These are phyloP conservation scores for Caenorhabditis brenneri DNA, from an alignment of 1,140 invertebrate species.

Conservation along the genomic window DNA sequence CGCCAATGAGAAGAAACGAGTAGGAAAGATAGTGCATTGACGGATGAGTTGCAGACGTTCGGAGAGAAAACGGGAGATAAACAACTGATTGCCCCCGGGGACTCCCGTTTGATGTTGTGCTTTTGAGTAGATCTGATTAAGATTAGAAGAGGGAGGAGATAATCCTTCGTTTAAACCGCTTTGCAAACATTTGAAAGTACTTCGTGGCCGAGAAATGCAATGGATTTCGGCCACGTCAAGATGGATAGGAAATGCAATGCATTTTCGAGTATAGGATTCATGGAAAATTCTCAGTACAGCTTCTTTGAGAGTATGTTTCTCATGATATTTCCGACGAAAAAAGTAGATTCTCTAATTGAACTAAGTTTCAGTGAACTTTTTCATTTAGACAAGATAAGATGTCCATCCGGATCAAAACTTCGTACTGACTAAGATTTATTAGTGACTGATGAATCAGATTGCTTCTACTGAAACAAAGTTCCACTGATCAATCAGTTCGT, in stretches of 20 bases:
- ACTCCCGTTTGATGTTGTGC: background rate
- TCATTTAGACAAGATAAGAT: too few relatives aligned
- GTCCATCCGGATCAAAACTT: too few relatives aligned
- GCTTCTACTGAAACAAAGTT: too few relatives aligned
- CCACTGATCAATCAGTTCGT: background rate
- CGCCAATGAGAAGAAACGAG: conserved; percentile 12
- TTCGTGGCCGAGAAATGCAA: background rate
- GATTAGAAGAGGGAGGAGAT: background rate
- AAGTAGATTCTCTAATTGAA: too few relatives aligned
- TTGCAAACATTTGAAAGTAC: background rate
- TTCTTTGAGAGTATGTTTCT: too few relatives aligned
- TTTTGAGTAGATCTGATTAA: background rate
- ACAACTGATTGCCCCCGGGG: conserved; percentile 19
- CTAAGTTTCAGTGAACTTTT: too few relatives aligned
- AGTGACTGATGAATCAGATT: too few relatives aligned
- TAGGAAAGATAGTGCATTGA: background rate
- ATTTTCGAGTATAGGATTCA: background rate
- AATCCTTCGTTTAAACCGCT: background rate
- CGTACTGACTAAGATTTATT: too few relatives aligned
- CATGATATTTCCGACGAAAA: too few relatives aligned
- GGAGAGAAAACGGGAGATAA: background rate
- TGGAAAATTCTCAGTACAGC: background rate
- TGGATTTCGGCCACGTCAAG: background rate
- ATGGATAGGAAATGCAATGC: background rate
- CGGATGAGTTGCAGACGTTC: background rate